Evolutionary conservation across 2,888 invertebrate species (phyloP).

Genomic region (Lepidocyrtoides sp.): DNA sequence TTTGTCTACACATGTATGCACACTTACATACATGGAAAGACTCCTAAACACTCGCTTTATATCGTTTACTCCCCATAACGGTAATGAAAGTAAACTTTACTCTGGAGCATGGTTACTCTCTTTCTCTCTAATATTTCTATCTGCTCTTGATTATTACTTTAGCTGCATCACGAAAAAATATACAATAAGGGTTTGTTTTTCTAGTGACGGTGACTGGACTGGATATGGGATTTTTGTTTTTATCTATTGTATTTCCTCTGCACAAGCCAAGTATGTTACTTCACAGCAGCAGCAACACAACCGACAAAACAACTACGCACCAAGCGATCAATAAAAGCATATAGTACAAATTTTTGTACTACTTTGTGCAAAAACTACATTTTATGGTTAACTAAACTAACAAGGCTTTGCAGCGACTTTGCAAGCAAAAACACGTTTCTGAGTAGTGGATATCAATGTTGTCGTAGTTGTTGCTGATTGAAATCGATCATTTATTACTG

Average conservation of each 20-base stretch:
- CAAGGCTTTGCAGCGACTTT: background rate
- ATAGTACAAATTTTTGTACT: slow-evolving; percentile 18
- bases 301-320: background rate
- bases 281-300: background rate
- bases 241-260: background rate
- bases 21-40: slow-evolving; percentile 24
- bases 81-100: background rate
- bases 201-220: too few relatives aligned
- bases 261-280: background rate
- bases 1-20: slow-evolving; percentile 5
- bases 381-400: slow-evolving; percentile 16
- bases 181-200: background rate
- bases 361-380: slow-evolving; percentile 19
- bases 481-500: slow-evolving; percentile 39
- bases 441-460: background rate
- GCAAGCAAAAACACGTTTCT: background rate
- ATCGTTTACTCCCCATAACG: slow-evolving; percentile 48
- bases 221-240: background rate
- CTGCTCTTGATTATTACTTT: background rate
- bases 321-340: background rate
- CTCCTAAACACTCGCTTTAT: background rate
- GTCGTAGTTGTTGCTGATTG: slow-evolving; percentile 5
- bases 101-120: background rate
- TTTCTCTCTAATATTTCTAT: background rate
- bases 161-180: background rate